phyloP scores from a whole-genome alignment of 2,113 vertebrate genomes.

The Pantherophis guttatus region DNA sequence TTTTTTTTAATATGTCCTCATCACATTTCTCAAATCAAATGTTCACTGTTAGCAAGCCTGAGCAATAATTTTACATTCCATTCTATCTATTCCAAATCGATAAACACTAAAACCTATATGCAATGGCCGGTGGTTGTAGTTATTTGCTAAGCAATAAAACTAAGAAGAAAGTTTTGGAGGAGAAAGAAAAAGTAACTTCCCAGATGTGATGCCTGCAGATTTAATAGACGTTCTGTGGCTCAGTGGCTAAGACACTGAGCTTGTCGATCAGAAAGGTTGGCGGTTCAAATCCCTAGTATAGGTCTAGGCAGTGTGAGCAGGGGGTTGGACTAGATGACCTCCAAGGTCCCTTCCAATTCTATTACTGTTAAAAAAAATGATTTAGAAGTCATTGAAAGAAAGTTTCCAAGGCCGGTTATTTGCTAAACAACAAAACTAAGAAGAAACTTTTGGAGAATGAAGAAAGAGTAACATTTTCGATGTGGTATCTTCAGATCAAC shows the following conservation, averaged over 20 bases:
- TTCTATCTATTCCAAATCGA: slow-evolving; percentile 28
- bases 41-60: neutral
- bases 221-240: too few relatives aligned
- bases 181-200: neutral
- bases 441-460: neutral
- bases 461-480: neutral
- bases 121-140: neutral
- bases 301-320: too few relatives aligned
- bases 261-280: too few relatives aligned
- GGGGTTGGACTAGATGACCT: too few relatives aligned
- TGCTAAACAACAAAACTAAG: neutral
- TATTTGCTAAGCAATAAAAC: slow-evolving; percentile 27
- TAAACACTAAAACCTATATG: slow-evolving; percentile 29
- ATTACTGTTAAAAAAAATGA: too few relatives aligned
- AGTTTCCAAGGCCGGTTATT: neutral
- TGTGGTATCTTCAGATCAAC: neutral
- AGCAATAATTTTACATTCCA: neutral
- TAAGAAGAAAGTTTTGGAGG: neutral
- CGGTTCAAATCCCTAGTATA: too few relatives aligned
- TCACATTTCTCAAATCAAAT: slow-evolving; percentile 28
- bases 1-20: neutral
- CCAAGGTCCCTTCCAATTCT: too few relatives aligned
- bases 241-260: too few relatives aligned
- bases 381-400: neutral
- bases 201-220: neutral